Conservation (phyloP, 2,888 invertebrate genomes). For the Sinelater perroti region DNA sequence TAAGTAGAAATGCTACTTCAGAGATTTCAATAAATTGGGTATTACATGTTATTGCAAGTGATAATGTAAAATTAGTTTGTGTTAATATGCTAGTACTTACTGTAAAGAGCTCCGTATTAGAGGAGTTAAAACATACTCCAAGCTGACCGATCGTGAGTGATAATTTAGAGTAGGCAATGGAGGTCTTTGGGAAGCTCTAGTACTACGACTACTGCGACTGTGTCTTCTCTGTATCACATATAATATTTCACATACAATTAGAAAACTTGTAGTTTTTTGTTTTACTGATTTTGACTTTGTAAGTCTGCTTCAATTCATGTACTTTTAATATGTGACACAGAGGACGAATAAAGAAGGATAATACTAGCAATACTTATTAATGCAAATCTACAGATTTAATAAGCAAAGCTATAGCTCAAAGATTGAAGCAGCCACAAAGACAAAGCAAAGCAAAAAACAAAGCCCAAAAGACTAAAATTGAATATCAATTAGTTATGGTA, state of each 20-base stretch:
- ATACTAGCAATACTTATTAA: constrained; percentile 26
- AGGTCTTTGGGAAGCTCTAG: constrained; percentile 48
- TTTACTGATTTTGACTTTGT: constrained; percentile 38
- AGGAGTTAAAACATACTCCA: constrained; percentile 54
- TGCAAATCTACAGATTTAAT: constrained; percentile 31
- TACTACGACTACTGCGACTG: constrained; percentile 49
- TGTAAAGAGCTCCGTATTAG: constrained; percentile 51
- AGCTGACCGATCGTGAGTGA: constrained; percentile 52
- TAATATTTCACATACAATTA: constrained; percentile 35
- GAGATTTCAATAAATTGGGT: background rate
- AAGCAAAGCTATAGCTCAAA: constrained; percentile 38
- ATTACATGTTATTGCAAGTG: background rate
- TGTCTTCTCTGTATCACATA: constrained; percentile 53
- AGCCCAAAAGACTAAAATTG: constrained; percentile 40
- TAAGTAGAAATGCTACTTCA: constrained; percentile 35
- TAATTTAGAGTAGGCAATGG: constrained; percentile 51
- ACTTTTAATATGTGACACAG: constrained; percentile 43
- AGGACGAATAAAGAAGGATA: constrained; percentile 32
- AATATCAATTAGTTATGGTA: background rate
- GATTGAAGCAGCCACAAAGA: constrained; percentile 51
- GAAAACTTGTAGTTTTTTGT: constrained; percentile 12
- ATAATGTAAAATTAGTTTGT: constrained; percentile 7
- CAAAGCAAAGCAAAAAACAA: constrained; percentile 46
- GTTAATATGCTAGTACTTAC: constrained; percentile 42
- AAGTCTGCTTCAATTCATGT: constrained; percentile 45